These are phyloP conservation scores for Sitophilus oryzae DNA, from an alignment of 1,140 invertebrate genomes.

Conservation along the genomic window DNA sequence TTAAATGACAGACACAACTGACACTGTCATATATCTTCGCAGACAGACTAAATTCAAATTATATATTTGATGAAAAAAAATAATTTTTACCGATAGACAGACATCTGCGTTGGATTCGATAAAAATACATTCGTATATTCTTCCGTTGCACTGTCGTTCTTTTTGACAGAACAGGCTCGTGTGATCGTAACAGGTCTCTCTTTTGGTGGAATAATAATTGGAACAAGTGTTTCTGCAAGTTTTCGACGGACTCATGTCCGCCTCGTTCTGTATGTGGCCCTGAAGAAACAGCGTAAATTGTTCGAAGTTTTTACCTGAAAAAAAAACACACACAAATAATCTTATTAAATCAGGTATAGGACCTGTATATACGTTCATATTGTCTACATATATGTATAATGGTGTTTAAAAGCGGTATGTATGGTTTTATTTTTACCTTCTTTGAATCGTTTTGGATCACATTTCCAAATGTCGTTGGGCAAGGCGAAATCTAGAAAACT, in stretches of 20 bases:
- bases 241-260: conserved; percentile 64
- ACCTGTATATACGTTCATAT: not conserved
- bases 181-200: conserved; percentile 56
- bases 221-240: conserved; percentile 71
- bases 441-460: conserved; percentile 62
- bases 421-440: conserved; percentile 56
- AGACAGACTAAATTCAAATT: too few relatives aligned
- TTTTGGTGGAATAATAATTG: conserved; percentile 62
- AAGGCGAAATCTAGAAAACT: conserved; percentile 38
- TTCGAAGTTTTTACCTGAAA: conserved; percentile 60
- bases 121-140: conserved; percentile 67
- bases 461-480: conserved; percentile 61
- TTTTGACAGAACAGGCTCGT: conserved; percentile 59
- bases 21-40: too few relatives aligned
- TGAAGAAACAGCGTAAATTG: conserved; percentile 72
- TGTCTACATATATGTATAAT: not conserved
- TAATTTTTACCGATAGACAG: conserved; percentile 59
- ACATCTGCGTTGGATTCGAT: conserved; percentile 77
- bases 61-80: not conserved
- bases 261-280: conserved; percentile 81
- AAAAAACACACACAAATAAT: not conserved
- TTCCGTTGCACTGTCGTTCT: conserved; percentile 61
- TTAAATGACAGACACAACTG: too few relatives aligned
- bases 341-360: not conserved
- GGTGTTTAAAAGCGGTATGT: not conserved